Base-by-base conservation (phyloP, 2,888 invertebrate genomes). In the Sussaba pulchella region DNA sequence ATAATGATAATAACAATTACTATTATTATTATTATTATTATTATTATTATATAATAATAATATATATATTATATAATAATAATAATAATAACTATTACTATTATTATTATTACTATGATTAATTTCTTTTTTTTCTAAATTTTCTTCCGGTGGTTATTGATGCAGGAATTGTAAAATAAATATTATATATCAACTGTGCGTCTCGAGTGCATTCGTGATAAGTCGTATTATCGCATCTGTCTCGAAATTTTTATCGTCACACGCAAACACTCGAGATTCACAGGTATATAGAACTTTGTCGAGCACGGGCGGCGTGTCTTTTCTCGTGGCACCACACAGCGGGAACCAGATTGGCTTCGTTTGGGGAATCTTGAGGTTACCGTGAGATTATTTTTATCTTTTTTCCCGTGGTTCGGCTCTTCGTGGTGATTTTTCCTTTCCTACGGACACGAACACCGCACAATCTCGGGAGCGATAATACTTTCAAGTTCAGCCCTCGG, bases 181-280 rank as follows among this genome's bases (percentile, higher is more conserved):
- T 47, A 31, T 31, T 31, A 31, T 6, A 31, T 47, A 63, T n/a
- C 57, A 24, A 52, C 14, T 19, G n/a, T n/a, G 10, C n/a, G 43
- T 31, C 24, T 61, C 61, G 45, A 43, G 70, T 75, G 50, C 43
- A 39, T 41, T 52, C 19, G 39, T 66, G 71, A 78, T 78, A 66
- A 78, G 57, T 41, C n/a, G 26, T 26, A 26, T 39, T 78, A 78
- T 78, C 77, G 36, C 71, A 31, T 24, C 41, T 10, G 43, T 45
- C 59, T 31, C 45, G 36, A 3, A 19, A 59, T 26, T 76, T 64
- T 75, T 59, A 77, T 78, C 78, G 63, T 66, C 63, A 52, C 24
- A 9, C 75, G 26, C 71, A 78, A 78, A 81, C 75, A 78, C 64
- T 73, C 70, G 69, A 72, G 64, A 66, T 59, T 74, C 24, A 69